A percentile compares a stretch with the other conserved stretches of the same genome.
Conservation (phyloP, 2,113 vertebrate genomes). For the Turdus rufiventris region DNA sequence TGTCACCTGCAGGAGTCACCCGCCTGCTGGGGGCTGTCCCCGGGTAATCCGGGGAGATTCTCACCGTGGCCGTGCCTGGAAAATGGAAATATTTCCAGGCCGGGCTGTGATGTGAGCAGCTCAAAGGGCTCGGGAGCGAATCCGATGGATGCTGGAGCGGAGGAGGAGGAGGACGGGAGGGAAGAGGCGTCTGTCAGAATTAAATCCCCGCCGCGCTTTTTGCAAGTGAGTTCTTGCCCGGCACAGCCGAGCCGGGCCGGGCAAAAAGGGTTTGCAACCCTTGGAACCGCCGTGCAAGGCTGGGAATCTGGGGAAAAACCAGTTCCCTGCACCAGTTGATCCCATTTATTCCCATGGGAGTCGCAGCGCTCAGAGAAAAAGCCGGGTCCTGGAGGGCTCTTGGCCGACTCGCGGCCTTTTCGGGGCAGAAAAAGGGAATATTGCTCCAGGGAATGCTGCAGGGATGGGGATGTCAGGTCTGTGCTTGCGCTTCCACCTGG, state of each 20-base stretch:
- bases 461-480: not conserved
- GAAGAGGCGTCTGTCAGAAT: not conserved
- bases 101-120: conserved; percentile 28
- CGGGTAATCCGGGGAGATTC: not conserved
- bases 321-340: not conserved
- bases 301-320: not conserved
- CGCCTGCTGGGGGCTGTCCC: not conserved
- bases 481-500: rapidly evolving
- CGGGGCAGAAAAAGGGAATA: not conserved
- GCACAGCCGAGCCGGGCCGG: rapidly evolving
- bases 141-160: not conserved
- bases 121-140: conserved; percentile 33
- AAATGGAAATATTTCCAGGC: conserved; percentile 8
- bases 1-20: not conserved
- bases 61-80: conserved; percentile 35
- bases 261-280: not conserved
- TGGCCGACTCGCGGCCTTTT: not conserved
- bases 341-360: not conserved
- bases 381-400: not conserved
- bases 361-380: rapidly evolving
- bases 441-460: rapidly evolving
- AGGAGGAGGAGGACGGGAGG: not conserved
- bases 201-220: not conserved
- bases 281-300: too few relatives aligned
- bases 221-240: rapidly evolving